Evolutionary conservation across 2,888 invertebrate genomes (phyloP), one percentile per base, ranked within the genome.

Genomic region (Drosophila demipolita): DNA sequence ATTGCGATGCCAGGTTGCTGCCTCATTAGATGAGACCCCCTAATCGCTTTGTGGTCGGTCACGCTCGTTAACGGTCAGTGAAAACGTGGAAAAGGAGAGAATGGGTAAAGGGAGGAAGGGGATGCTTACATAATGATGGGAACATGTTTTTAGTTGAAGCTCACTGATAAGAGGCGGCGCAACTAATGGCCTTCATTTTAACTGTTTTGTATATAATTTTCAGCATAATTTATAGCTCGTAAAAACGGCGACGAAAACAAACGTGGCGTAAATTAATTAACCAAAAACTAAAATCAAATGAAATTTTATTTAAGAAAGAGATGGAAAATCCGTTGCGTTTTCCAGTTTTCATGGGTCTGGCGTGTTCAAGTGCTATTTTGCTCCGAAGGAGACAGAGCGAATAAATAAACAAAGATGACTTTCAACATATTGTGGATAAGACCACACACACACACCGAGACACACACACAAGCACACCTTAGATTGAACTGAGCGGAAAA

Each of bases 101-200:
- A 36, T 3, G 12, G 15, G 32, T 3, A n/a, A 53, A 38, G 55
- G 17, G 32, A 36, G 20, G 45, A 1, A 7, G 11, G 12, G 26
- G 8, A 48, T 49, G 59, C 59, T 87, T 78, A 68, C 80, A 85
- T 85, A 89, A 85, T 90, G 88, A 89, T 85, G 90, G 90, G 85
- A 85, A 85, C 82, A 75, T 72, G 66, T 71, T 64, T 64, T 70
- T 35, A 23, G 45, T 23, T 29, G 26, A n/a, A 23, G 11, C 32
- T 48, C 11, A 45, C 32, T 66, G 86, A 83, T 88, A 85, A 80
- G 64, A 75, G 78, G 73, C 32, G 38, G 66, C 74, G 57, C 40
- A 63, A 49, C 66, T 79, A 78, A 78, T 70, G 82, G 65, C 73
- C 66, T 76, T 61, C 72, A 67, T 67, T 60, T 45, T 40, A 64